Base-by-base conservation (phyloP, 2,888 invertebrate genomes). In the Pseudolycoriella hygida region DNA sequence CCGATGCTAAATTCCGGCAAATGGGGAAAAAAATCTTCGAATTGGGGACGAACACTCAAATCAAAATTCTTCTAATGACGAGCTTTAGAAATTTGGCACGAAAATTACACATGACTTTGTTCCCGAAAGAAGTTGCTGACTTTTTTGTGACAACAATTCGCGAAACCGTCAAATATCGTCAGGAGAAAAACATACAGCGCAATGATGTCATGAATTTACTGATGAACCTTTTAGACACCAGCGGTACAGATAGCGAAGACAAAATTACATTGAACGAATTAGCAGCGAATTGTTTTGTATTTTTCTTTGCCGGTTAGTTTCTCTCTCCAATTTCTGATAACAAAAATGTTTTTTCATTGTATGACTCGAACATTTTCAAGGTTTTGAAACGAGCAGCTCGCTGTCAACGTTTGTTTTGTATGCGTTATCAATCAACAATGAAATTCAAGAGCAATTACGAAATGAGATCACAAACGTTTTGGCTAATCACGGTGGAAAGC, bases 131-230 rank as follows among this genome's bases (percentile, higher is more conserved):
- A 15, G 46, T 46, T 2, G 34, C 42, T 3, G 57, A 62, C 20
- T 70, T 69, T 53, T 69, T 68, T 54, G 60, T 57, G 46, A 61
- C 60, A 19, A 55, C 68, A 38, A 67, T 70, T 2, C 59, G 59
- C 48, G 60, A 61, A 46, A 68, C 67, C 0, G 66, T 69, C 2
- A 59, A 61, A 14, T 65, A 66, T 50, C 57, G 70, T 2, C 51
- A 61, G 46, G 57, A 59, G 40, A 53, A 67, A 51, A 54, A 55
- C 6, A 58, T 65, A 45, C 62, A 58, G 25, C 57, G 71, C 39
- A 68, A 70, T 48, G 74, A 74, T 53, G 72, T 72, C 53, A 54
- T 74, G 47, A 70, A 73, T 54, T 60, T 71, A 2, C 57, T 74
- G 10, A 71, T 51, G 74, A 75, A 56, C 74, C 74, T 0, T n/a